A percentile compares a stretch with the other conserved stretches of the same genome.
Evolutionary conservation across 2,797 vertebrate genomes (phyloP).

Genomic region (Ibycter americanus): DNA sequence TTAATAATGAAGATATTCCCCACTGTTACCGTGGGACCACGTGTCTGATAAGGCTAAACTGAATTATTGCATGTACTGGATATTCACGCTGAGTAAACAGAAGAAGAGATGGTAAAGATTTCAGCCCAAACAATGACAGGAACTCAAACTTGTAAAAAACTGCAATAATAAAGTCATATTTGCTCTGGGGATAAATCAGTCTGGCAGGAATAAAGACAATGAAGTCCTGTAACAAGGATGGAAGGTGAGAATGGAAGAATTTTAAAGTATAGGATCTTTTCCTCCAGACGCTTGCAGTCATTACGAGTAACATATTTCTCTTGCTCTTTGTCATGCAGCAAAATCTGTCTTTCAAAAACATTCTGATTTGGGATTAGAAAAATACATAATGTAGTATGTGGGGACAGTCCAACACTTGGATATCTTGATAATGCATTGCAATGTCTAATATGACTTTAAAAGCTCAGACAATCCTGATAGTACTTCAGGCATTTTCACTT

Average conservation of each 20-base stretch:
- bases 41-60: constrained; percentile 65
- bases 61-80: constrained; percentile 33
- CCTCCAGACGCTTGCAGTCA: background rate
- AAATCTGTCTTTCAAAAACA: background rate
- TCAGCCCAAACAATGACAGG: constrained; percentile 10
- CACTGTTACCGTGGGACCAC: constrained; percentile 11
- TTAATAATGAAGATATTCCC: constrained; percentile 72
- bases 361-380: background rate
- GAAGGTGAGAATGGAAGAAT: background rate
- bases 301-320: background rate
- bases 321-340: background rate
- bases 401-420: background rate
- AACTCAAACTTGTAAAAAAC: constrained; percentile 60
- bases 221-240: background rate
- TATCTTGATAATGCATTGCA: background rate
- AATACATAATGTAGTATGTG: background rate
- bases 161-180: constrained; percentile 45
- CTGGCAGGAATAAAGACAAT: background rate
- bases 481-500: background rate
- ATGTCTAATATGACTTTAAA: background rate
- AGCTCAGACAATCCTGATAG: background rate
- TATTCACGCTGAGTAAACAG: constrained; percentile 65
- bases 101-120: constrained; percentile 54
- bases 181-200: constrained; percentile 20
- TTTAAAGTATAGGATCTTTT: background rate